Base-by-base conservation (phyloP, 2,113 vertebrate species). In the Thermophis baileyi region DNA sequence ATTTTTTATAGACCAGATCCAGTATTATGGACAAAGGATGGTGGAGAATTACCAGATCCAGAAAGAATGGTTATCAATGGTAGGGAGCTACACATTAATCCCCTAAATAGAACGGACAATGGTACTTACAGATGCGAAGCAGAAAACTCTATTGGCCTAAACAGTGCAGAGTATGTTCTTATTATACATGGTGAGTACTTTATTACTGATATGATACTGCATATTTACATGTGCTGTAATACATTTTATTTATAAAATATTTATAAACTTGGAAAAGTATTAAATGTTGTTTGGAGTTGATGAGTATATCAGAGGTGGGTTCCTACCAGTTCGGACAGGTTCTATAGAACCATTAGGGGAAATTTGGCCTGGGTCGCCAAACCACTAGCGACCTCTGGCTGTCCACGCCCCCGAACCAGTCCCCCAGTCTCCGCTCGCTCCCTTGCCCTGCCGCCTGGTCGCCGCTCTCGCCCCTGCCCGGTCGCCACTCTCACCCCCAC, bases 121-220 rank as follows among this genome's bases (percentile, higher is more conserved):
- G 99, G 99, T 95, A 99, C 99, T 24, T 99, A 99, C 96, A 98
- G 99, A 96, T 99, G 99, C 50, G 99, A 99, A 98, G 99, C 99
- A 92, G 98, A 97, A 95, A 99, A 99, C 94, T 98, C 98, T 96
- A 99, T 99, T 89, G 99, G 99, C 91, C 98, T 98, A 96, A 99
- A 98, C 98, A 99, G 98, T 12, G 99, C 98, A 94, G 99, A 99
- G 92, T 99, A 99, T 74, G 98, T 98, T 88, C 98, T 99, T 96
- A 99, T 99, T 92, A 99, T 99, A 92, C 99, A 99, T n/a, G 99
- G 99, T 99, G 96, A 99, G 99, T 98, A 94, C 20, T 0, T 90
- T 24, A 14, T 22, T 87, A 87, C 93, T n/a, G 51, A 89, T 9
- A 7, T 53, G 20, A 91, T 86, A 27, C 0, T 40, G 69, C 57